Conservation (phyloP, 2,888 invertebrate species). For the Hirtodrosophila confusa region DNA sequence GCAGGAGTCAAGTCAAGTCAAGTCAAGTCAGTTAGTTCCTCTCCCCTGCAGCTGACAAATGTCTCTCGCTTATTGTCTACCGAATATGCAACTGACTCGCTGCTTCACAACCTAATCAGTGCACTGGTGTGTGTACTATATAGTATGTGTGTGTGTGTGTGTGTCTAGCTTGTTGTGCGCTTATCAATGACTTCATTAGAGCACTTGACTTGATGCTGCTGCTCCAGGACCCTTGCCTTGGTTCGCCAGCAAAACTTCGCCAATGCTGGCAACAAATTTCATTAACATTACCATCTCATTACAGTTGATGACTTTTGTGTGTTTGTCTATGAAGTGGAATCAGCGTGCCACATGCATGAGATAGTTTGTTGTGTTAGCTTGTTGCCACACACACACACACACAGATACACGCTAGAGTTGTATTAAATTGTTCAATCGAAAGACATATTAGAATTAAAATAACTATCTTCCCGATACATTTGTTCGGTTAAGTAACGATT, state of each 20-base stretch:
- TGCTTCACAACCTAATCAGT: conserved; percentile 62
- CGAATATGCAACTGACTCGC: conserved; percentile 62
- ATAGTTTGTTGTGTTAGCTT: conserved; percentile 8
- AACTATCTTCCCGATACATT: too few relatives aligned
- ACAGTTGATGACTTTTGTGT: conserved; percentile 64
- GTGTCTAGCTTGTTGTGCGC: conserved; percentile 43
- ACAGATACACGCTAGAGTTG: too few relatives aligned
- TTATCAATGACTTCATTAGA: conserved; percentile 80
- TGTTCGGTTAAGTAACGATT: too few relatives aligned
- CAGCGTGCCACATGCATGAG: conserved; percentile 11
- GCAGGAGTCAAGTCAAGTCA: conserved; percentile 36
- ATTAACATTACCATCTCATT: conserved; percentile 78
- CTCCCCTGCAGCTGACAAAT: conserved; percentile 5
- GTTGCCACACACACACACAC: conserved; percentile 6
- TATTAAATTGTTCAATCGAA: too few relatives aligned
- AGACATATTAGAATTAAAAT: too few relatives aligned
- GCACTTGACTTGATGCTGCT: conserved; percentile 49
- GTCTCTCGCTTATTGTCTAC: conserved; percentile 59
- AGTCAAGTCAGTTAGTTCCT: conserved; percentile 36
- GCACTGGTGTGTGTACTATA: conserved; percentile 11
- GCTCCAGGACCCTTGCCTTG: conserved; percentile 17
- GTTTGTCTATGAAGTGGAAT: neutral
- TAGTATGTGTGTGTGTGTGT: conserved; percentile 21
- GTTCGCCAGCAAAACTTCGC: conserved; percentile 51
- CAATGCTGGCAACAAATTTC: conserved; percentile 69